Base-by-base conservation (phyloP, 2,797 vertebrate genomes). In the Bufotes viridis region DNA sequence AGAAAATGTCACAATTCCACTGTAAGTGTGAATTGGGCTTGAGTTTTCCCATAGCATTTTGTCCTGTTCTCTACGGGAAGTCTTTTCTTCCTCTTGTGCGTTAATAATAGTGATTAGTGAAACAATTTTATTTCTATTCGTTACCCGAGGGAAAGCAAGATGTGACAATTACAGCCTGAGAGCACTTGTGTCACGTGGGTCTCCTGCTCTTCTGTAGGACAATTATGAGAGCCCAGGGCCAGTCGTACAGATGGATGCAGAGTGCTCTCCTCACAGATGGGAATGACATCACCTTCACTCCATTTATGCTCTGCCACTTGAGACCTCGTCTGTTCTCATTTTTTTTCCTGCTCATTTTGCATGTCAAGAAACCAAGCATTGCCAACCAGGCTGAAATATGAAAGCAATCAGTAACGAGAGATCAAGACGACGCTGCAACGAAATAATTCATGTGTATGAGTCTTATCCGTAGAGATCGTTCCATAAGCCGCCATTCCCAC, bases 361-460 rank as follows among this genome's bases (percentile, higher is more conserved):
- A 78, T 70, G 76, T 80, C 12, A 65, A 55, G 17, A 85, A 63
- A 78, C 9, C 17, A 9, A 78, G n/a, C 18, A 11, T 22, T 86
- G 63, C 49, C 75, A 69, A n/a, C 22, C 17, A 55, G 57, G 17
- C 57, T 79, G 53, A 67, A 55, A 65, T 79, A 79, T 78, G 76
- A 79, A 74, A 86, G 49, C 51, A 55, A 67, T 70, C 84, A 86
- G 76, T 12, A 61, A 57, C 7, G 15, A 55, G 42, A 70, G n/a
- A 86, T 79, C 84, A 86, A 26, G 75, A 61, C 17, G 17, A 69
- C 51, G 18, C 84, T 55, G 61, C 22, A 29, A 42, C 24, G 60
- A 57, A 79, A 86, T 86, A 55, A 86, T 86, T 80, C 49, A 86
- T 86, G 84, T 69, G 17, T 69, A 69, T 3, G 49, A 67, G 61